phyloP scores from a whole-genome alignment of 2,888 invertebrate species.

The Gastrophysa polygoni region DNA sequence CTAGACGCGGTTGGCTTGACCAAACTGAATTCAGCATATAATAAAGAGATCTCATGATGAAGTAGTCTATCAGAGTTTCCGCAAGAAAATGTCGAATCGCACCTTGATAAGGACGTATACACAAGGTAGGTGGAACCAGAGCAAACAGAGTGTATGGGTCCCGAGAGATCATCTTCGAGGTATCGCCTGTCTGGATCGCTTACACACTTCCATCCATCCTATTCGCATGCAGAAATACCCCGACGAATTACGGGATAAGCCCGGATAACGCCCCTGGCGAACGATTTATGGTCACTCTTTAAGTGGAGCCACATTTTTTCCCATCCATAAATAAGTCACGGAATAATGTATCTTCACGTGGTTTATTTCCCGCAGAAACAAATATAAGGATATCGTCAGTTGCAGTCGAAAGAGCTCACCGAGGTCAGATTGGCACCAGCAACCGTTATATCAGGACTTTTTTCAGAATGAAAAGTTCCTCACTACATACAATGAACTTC shows the following conservation, averaged over 20 bases:
- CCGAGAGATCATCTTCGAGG: constrained; percentile 45
- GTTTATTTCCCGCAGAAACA: background rate
- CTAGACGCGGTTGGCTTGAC: too few relatives aligned
- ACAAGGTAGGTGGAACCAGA: constrained; percentile 41
- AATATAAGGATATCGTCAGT: background rate
- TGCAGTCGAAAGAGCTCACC: too few relatives aligned
- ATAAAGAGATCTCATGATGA: too few relatives aligned
- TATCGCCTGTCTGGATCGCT: constrained; percentile 53
- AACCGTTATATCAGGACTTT: too few relatives aligned
- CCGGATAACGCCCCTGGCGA: constrained; percentile 37
- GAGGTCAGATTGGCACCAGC: too few relatives aligned
- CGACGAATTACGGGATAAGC: constrained; percentile 34
- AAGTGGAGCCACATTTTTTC: constrained; percentile 31
- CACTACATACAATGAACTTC: too few relatives aligned
- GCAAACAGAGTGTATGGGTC: constrained; percentile 42
- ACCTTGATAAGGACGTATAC: constrained; percentile 16
- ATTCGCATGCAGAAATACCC: constrained; percentile 51
- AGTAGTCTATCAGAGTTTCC: too few relatives aligned
- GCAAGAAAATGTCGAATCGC: too few relatives aligned
- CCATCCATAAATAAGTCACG: constrained; percentile 28
- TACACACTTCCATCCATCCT: constrained; percentile 52
- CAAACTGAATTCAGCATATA: too few relatives aligned
- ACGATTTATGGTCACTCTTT: constrained; percentile 36
- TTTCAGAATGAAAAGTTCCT: too few relatives aligned
- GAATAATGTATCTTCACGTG: constrained; percentile 24